These are phyloP conservation scores for Dermolepida albohirtum DNA, from an alignment of 2,888 invertebrate species.

Conservation along the genomic window DNA sequence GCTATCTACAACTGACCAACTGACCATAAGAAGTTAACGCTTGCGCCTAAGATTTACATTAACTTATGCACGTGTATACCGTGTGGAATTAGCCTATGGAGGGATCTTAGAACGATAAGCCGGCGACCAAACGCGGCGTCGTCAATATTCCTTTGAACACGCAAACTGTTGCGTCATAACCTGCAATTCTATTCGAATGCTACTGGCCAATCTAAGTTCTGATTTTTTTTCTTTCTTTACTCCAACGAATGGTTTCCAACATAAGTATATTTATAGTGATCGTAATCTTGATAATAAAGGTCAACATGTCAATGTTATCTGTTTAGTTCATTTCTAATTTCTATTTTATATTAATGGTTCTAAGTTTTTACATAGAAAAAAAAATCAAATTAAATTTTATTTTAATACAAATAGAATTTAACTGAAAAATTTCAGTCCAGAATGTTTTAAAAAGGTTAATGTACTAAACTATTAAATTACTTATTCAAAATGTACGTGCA, in stretches of 20 bases:
- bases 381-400: too few species aligned
- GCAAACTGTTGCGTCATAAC: constrained; percentile 62
- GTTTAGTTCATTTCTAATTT: constrained; percentile 29
- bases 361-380: too few species aligned
- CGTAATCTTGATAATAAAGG: constrained; percentile 48
- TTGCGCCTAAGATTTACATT: constrained; percentile 49
- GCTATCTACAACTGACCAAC: constrained; percentile 45
- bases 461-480: too few species aligned
- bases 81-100: constrained; percentile 58
- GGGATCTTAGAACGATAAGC: constrained; percentile 61
- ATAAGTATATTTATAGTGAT: constrained; percentile 53
- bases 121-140: constrained; percentile 42
- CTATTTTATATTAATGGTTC: too few species aligned
- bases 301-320: constrained; percentile 43
- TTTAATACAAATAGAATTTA: too few species aligned
- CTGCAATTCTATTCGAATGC: constrained; percentile 39
- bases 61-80: constrained; percentile 59
- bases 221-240: too few species aligned
- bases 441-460: too few species aligned
- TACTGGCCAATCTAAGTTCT: constrained; percentile 25
- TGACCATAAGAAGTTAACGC: constrained; percentile 47
- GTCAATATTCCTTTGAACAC: constrained; percentile 60
- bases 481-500: too few species aligned
- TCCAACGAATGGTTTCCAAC: constrained; percentile 40
- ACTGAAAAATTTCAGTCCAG: too few species aligned